Base-by-base conservation (phyloP, 1,140 invertebrate species). In the Heliconius himera region DNA sequence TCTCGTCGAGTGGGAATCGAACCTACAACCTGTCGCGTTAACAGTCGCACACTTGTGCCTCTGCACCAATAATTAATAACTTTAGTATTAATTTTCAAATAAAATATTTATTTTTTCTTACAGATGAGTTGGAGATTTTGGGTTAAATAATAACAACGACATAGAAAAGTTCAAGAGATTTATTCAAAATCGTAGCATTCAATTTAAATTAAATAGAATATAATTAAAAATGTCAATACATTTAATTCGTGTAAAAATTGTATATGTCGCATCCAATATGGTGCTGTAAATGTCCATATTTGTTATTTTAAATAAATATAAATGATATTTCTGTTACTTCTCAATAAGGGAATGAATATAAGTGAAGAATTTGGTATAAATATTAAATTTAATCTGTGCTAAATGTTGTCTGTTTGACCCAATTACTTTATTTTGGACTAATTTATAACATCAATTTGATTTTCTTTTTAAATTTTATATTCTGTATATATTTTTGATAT, bases 81-180 rank as follows among this genome's bases (percentile, higher is more conserved):
- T 29, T 29, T 22, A 72, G 11, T 41, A 76, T 75, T 54, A 26
- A 16, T 51, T 18, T 20, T 51, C 20, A 20, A 51, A 20, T 51
- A 20, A 51, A 51, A 20, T 2, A 20, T 18, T 20, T 51, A 4
- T 6, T 51, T 51, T 20, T 66, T 79, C 13, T 91, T 91, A 74
- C 91, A 93, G 91, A 89, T 85, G 87, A 89, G 84, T 84, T 89
- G 89, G 88, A 87, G 84, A 89, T 87, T 85, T 90, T 92, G 86
- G 89, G 87, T 90, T 85, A 85, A 85, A 81, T 80, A 79, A 77
- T 83, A 88, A 86, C 86, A 89, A 88, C 84, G 83, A 89, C 71
- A 79, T 85, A 88, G 81, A 86, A 80, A 85, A 82, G 83, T 83
- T 83, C 83, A 87, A 84, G 78, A 80, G 60, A 66, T 66, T 74